Conservation (phyloP, 2,797 vertebrate species). For the Hydrophis major region DNA sequence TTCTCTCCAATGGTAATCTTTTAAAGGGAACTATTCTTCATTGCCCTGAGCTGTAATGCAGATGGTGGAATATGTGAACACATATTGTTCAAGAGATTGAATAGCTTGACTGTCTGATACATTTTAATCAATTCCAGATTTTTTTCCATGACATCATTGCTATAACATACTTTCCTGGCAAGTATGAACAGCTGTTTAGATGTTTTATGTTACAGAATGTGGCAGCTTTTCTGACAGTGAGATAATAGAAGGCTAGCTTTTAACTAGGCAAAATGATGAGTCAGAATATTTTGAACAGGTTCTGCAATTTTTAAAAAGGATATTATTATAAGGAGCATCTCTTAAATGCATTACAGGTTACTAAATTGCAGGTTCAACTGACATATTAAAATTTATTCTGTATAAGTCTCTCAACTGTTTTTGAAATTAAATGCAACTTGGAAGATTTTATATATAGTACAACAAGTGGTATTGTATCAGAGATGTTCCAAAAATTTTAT, state of each 20-base stretch:
- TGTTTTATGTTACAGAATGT: conserved; percentile 78
- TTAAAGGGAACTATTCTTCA: conserved; percentile 44
- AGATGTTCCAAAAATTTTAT: background rate
- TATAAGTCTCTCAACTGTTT: conserved; percentile 33
- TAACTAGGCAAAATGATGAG: conserved; percentile 56
- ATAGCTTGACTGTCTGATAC: conserved; percentile 66
- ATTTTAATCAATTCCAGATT: conserved; percentile 79
- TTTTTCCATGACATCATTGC: conserved; percentile 84
- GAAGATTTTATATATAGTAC: conserved; percentile 17
- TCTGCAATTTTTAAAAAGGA: conserved; percentile 38
- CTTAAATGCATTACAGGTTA: conserved; percentile 46
- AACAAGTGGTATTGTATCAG: conserved; percentile 33
- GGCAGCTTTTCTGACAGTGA: conserved; percentile 61
- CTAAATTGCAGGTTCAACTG: conserved; percentile 31
- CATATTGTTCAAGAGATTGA: conserved; percentile 60
- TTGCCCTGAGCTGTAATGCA: conserved; percentile 45
- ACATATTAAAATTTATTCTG: background rate
- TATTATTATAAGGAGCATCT: conserved; percentile 45
- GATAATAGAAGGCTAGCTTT: conserved; percentile 52
- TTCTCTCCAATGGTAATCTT: conserved; percentile 38
- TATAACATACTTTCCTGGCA: conserved; percentile 80
- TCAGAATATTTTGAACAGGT: conserved; percentile 58
- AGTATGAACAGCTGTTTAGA: conserved; percentile 80
- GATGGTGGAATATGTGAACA: conserved; percentile 50
- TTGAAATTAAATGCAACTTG: conserved; percentile 49